A percentile compares a stretch with the other conserved stretches of the same genome.
Conservation (phyloP, 2,113 vertebrate genomes). For the Rhea americana region DNA sequence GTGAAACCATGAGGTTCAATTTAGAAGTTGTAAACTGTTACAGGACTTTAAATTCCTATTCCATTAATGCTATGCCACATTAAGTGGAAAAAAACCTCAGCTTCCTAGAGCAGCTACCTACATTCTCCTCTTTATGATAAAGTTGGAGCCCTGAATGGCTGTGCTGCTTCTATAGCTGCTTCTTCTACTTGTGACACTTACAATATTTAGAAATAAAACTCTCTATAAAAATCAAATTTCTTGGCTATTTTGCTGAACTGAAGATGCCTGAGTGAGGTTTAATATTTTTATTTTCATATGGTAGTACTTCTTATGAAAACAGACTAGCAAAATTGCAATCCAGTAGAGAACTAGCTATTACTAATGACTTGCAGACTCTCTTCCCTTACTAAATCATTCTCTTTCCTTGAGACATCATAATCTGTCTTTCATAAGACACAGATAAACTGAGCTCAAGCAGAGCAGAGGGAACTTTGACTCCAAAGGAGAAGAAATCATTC, state of each 20-base stretch:
- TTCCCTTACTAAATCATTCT: not conserved
- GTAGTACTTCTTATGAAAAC: not conserved
- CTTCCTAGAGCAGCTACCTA: not conserved
- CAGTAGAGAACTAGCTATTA: not conserved
- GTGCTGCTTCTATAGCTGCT: not conserved
- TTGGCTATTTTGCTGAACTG: not conserved
- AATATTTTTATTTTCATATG: not conserved
- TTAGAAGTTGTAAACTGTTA: constrained; percentile 18
- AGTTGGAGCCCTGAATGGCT: not conserved
- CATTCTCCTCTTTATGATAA: not conserved
- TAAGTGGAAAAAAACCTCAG: not conserved
- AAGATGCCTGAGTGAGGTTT: not conserved
- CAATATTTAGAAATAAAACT: not conserved
- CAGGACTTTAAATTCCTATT: not conserved
- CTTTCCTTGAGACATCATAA: not conserved
- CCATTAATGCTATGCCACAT: not conserved
- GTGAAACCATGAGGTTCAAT: not conserved
- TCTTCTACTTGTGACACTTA: not conserved
- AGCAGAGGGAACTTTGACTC: not conserved
- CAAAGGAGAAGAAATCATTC: not conserved
- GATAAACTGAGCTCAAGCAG: not conserved
- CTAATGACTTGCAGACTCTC: not conserved
- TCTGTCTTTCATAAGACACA: not conserved
- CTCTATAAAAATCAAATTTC: not conserved
- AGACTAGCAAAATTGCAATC: not conserved